Conservation (phyloP, 2,797 vertebrate species). For the Falco peregrinus region DNA sequence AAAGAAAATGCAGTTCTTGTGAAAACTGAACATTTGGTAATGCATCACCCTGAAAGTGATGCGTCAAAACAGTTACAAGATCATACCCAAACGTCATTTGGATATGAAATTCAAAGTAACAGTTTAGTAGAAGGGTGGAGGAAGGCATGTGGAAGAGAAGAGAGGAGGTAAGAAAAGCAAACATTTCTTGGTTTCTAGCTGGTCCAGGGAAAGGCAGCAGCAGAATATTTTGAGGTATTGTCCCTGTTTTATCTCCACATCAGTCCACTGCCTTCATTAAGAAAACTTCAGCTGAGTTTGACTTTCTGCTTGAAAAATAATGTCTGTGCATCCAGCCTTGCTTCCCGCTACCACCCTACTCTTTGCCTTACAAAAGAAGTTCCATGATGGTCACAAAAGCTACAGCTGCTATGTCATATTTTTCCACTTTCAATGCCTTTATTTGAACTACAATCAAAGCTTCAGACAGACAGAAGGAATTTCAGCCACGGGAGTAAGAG, state of each 20-base stretch:
- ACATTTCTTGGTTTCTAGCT: neutral
- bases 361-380: neutral
- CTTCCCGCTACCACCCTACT: neutral
- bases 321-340: neutral
- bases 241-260: neutral
- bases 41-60: accelerated
- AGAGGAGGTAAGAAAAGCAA: neutral
- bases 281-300: neutral
- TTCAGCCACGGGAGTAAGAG: neutral
- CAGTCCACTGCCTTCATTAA: neutral
- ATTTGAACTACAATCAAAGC: neutral
- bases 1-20: neutral
- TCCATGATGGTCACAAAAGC: neutral
- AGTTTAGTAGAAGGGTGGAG: neutral
- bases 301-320: neutral
- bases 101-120: neutral
- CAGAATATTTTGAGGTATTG: neutral
- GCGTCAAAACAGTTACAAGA: neutral
- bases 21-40: neutral
- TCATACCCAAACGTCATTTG: neutral
- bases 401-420: neutral
- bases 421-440: neutral
- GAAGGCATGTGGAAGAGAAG: neutral
- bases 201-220: neutral
- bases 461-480: neutral